Evolutionary conservation across 2,113 vertebrate genomes (phyloP), one percentile per base, ranked within the genome.

Genomic region (Etia nguti): DNA sequence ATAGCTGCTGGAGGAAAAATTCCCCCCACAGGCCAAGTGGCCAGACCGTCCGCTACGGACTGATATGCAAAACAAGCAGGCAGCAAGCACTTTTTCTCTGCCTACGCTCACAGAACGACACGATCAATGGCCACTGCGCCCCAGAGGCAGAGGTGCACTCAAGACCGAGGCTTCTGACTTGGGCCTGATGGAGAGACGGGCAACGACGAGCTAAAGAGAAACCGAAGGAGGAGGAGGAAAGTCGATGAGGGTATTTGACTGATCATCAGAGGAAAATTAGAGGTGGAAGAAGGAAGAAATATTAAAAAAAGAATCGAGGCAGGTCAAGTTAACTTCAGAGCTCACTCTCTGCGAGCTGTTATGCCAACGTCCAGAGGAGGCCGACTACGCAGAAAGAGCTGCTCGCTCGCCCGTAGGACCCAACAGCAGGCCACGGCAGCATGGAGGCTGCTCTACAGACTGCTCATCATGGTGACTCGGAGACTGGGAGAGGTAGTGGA

Each of bases 311-410:
- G 62, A 50, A 65, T 41, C 6, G 10, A 31, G 38, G 75, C 34
- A 8, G 5, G 34, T 73, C 0, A 16, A 75, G 83, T 20, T 0
- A 75, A 29, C 70, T 8, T 50, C 6, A 52, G 16, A 13, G 73
- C 18, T 0, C 46, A 13, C 48, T 52, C 18, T 52, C 46, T 77
- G 10, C 1, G 43, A 81, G 54, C 82, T 20, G 26, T 34, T 80
- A 97, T 97, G 97, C 96, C 96, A 16, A 83, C 91, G 34, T 96
- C 93, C 83, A 95, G 95, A 81, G 93, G 94, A 89, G 95, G 94
- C 84, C 93, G 94, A 90, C 86, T 95, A 86, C 93, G 92, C 77
- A 96, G 95, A 29, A 97, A 95, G 94, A 95, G 96, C 85, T 94
- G 96, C 87, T 96, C 95, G 0, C 86, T 97, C 89, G 96, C 93